Conservation (phyloP, 2,797 vertebrate species). For the Mus spretus region DNA sequence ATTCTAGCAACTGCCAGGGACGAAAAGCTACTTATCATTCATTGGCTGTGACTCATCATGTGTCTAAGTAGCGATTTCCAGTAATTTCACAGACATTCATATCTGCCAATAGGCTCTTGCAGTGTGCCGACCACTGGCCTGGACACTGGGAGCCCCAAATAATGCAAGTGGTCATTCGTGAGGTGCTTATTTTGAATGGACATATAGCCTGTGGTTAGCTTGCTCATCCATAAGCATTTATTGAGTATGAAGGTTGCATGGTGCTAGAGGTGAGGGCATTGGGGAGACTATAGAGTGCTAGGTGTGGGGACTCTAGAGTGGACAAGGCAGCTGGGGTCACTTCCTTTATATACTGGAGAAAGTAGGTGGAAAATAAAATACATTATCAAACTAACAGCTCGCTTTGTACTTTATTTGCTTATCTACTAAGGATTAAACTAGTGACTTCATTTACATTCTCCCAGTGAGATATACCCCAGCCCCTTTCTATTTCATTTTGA, state of each 20-base stretch:
- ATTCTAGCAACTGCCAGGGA: slow-evolving; percentile 15
- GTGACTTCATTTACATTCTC: background rate
- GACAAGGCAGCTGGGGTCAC: background rate
- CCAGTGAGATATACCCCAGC: background rate
- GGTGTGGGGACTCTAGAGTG: background rate
- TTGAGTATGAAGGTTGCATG: background rate
- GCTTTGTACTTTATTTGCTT: slow-evolving; percentile 3
- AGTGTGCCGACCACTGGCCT: background rate
- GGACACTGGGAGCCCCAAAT: background rate
- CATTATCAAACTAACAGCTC: background rate
- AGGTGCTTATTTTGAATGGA: slow-evolving; percentile 24
- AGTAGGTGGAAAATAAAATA: slow-evolving; percentile 1
- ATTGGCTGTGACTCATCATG: background rate
- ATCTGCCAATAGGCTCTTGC: slow-evolving; percentile 19
- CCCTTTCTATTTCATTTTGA: background rate
- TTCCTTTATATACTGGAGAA: background rate
- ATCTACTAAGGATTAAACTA: background rate
- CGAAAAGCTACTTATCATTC: background rate
- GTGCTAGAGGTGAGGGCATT: background rate
- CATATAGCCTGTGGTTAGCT: background rate
- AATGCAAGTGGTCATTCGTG: background rate
- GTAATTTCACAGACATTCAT: slow-evolving; percentile 23
- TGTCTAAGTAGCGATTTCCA: slow-evolving; percentile 53
- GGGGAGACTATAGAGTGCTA: background rate
- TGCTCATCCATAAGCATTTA: background rate